phyloP scores from a whole-genome alignment of 2,888 invertebrate genomes.

The Chymomyza amoena region DNA sequence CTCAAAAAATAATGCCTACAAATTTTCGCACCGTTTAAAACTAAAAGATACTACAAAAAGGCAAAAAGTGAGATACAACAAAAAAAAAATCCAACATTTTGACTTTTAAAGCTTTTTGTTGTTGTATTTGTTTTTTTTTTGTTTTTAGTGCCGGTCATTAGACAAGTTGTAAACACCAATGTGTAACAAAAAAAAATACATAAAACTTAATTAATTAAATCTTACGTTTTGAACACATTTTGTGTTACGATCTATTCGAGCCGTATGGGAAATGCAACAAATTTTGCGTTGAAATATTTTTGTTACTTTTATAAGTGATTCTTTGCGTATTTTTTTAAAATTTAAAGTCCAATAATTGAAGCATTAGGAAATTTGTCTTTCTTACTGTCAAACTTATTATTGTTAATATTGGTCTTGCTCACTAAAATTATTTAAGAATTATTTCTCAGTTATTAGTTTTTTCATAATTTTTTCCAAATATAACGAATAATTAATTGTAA shows the following conservation, averaged over 20 bases:
- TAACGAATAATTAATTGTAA: no score
- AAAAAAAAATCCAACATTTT: background rate
- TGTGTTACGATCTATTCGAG: background rate
- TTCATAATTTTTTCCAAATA: no score
- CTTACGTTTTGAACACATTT: background rate
- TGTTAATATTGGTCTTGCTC: no score
- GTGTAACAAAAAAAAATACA: background rate
- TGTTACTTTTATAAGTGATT: background rate
- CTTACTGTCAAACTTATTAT: no score
- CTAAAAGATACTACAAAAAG: constrained; percentile 19
- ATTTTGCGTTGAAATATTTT: background rate
- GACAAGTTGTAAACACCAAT: constrained; percentile 60
- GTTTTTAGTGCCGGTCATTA: constrained; percentile 58
- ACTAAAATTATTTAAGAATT: no score
- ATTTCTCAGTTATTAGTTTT: no score
- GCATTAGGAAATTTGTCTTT: no score
- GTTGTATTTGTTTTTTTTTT: constrained; percentile 11
- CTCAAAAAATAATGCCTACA: constrained; percentile 58
- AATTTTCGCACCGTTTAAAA: constrained; percentile 49
- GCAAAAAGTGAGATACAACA: constrained; percentile 10
- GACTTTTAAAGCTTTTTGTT: constrained; percentile 40
- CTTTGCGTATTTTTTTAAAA: constrained; percentile 2
- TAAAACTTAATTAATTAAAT: background rate
- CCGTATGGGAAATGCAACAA: background rate
- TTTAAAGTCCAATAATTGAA: no score